Evolutionary conservation across 1,140 invertebrate species (phyloP).

Genomic region (Cataglyphis hispanica): DNA sequence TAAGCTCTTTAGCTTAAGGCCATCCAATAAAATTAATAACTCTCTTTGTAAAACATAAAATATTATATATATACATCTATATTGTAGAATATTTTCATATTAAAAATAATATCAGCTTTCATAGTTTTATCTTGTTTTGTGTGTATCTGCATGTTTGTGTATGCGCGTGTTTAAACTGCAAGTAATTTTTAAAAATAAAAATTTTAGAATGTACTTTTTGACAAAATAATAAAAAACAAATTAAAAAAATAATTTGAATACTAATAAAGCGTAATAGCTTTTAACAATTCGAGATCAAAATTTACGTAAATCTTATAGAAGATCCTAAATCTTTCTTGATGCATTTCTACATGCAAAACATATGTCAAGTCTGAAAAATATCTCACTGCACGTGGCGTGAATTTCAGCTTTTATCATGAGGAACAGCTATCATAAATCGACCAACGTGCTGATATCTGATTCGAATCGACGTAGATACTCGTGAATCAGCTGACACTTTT

Average conservation of each 20-base stretch:
- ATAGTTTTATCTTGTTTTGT: background rate
- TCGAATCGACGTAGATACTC: constrained; percentile 11
- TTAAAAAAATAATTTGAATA: background rate
- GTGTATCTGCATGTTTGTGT: too few species aligned
- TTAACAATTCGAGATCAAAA: background rate
- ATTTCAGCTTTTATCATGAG: constrained; percentile 29
- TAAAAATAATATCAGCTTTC: background rate
- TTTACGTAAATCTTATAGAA: background rate
- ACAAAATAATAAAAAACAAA: background rate
- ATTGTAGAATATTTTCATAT: background rate
- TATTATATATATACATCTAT: background rate
- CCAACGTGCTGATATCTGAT: background rate
- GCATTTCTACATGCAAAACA: constrained; percentile 30
- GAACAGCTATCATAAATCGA: constrained; percentile 37
- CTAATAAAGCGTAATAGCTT: background rate
- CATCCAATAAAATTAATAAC: too few species aligned
- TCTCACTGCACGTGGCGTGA: background rate
- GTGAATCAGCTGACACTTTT: constrained; percentile 27
- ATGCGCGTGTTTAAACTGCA: background rate
- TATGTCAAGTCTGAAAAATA: constrained; percentile 22
- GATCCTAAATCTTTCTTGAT: background rate
- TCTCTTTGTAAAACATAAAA: background rate
- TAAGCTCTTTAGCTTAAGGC: too few species aligned
- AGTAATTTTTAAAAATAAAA: background rate
- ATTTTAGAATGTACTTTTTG: background rate